These are phyloP conservation scores for Scarus forsteni DNA, from an alignment of 2,797 vertebrate species.

Conservation along the genomic window DNA sequence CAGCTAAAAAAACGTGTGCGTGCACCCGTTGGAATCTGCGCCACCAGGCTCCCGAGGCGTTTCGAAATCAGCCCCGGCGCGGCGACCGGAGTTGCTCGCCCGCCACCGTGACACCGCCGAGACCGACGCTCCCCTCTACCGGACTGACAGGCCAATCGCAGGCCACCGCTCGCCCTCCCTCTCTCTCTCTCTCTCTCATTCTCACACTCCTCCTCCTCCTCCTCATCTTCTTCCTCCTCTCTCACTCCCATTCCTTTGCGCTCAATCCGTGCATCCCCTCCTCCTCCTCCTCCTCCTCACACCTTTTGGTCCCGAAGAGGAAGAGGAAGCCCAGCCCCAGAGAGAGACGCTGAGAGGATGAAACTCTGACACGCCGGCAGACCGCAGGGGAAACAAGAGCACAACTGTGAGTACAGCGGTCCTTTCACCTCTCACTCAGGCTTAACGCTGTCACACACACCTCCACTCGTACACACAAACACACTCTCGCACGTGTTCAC, in stretches of 20 bases:
- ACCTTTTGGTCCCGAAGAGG: constrained; percentile 76
- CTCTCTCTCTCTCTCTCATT: constrained; percentile 27
- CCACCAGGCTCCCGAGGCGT: constrained; percentile 53
- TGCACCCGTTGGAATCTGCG: constrained; percentile 46
- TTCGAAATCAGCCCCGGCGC: constrained; percentile 52
- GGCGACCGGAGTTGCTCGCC: constrained; percentile 52
- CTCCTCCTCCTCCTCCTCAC: constrained; percentile 60
- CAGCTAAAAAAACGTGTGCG: constrained; percentile 8
- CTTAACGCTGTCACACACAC: constrained; percentile 66
- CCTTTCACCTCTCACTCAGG: constrained; percentile 74
- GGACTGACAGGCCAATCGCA: constrained; percentile 81
- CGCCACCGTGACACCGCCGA: constrained; percentile 62
- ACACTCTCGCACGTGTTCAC: constrained; percentile 54
- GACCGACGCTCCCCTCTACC: constrained; percentile 75
- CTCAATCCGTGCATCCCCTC: constrained; percentile 64
- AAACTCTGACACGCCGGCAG: constrained; percentile 81
- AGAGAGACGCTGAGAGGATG: constrained; percentile 79
- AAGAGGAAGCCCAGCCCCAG: constrained; percentile 78
- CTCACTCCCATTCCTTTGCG: constrained; percentile 71
- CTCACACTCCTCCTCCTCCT: constrained; percentile 38
- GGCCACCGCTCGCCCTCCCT: constrained; percentile 67
- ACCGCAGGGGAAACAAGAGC: constrained; percentile 77
- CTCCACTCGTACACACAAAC: constrained; percentile 23
- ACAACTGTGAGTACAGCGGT: constrained; percentile 82
- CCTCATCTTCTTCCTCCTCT: constrained; percentile 41